phyloP scores from a whole-genome alignment of 2,797 vertebrate species.

The Clarias laeviceps region DNA sequence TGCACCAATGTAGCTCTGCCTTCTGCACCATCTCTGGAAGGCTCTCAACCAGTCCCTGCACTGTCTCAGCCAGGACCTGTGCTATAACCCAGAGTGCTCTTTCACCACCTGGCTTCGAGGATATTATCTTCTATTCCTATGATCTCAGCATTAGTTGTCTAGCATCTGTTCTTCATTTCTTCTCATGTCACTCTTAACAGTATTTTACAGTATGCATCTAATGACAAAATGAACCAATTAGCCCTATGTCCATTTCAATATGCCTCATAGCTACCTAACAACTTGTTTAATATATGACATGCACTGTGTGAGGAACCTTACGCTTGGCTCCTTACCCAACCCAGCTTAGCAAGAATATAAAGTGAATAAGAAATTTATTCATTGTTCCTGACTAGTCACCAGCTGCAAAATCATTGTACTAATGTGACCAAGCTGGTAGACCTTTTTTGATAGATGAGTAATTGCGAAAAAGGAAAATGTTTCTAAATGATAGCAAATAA shows the following conservation, averaged over 20 bases:
- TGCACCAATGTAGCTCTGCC: no score
- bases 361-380: not conserved
- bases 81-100: no score
- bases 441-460: not conserved
- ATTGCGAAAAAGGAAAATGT: not conserved
- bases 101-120: no score
- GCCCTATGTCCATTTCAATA: no score
- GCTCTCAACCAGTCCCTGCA: no score
- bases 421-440: not conserved
- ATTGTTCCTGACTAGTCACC: not conserved
- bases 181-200: not conserved
- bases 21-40: no score
- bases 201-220: not conserved
- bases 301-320: not conserved
- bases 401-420: not conserved
- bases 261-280: not conserved
- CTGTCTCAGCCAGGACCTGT: no score
- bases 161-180: no score
- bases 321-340: not conserved
- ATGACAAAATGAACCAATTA: not conserved
- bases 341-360: not conserved
- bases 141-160: no score
- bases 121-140: no score
- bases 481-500: not conserved
- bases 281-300: not conserved